Evolutionary conservation across 2,113 vertebrate genomes (phyloP).

Genomic region (Trinectes maculatus): DNA sequence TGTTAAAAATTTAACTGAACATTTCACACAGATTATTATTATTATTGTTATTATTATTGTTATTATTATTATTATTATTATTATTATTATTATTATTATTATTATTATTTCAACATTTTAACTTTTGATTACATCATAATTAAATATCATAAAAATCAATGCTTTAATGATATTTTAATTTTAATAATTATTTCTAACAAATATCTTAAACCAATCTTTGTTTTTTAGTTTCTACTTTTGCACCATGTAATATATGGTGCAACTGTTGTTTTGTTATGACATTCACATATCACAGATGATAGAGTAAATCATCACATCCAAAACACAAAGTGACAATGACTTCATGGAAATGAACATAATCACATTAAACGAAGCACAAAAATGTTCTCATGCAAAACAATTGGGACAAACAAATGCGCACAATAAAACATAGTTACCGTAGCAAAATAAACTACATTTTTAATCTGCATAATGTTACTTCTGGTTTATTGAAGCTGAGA

Average conservation of each 20-base stretch:
- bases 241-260: background rate
- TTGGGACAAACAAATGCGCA: conserved; percentile 5
- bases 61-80: too few relatives aligned
- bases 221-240: background rate
- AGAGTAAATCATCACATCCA: conserved; percentile 1
- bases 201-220: background rate
- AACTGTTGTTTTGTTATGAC: background rate
- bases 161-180: too few relatives aligned
- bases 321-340: background rate
- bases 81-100: too few relatives aligned
- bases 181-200: background rate
- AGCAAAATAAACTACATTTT: conserved; percentile 33
- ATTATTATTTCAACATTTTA: too few relatives aligned
- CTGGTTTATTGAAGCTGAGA: conserved; percentile 42
- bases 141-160: too few relatives aligned
- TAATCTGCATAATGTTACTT: conserved; percentile 50
- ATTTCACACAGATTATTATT: too few relatives aligned
- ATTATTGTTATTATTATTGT: too few relatives aligned
- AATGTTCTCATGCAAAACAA: background rate
- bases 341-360: background rate
- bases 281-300: too few relatives aligned
- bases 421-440: conserved; percentile 26
- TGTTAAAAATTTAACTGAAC: background rate
- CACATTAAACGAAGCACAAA: background rate
- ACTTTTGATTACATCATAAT: too few relatives aligned